phyloP scores from a whole-genome alignment of 1,140 invertebrate genomes.

The Spodoptera frugiperda region DNA sequence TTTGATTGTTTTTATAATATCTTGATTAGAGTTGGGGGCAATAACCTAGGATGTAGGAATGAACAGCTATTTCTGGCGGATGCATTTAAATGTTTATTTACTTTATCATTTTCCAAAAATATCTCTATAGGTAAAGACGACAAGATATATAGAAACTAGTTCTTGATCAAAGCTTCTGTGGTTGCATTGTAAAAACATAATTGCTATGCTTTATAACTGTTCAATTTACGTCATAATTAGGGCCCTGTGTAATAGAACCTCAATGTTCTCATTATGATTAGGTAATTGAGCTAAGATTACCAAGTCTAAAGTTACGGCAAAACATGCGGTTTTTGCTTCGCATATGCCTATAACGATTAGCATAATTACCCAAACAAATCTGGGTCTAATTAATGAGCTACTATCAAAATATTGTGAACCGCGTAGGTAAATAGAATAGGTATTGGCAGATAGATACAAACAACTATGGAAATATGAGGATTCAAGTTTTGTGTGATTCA shows the following conservation, averaged over 20 bases:
- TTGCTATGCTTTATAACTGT: too few relatives aligned
- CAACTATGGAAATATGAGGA: constrained; percentile 8
- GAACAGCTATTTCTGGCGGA: too few relatives aligned
- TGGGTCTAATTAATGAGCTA: constrained; percentile 1
- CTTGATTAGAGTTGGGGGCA: too few relatives aligned
- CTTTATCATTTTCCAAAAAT: too few relatives aligned
- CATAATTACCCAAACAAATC: neutral
- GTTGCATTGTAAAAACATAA: too few relatives aligned
- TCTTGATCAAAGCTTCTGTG: too few relatives aligned
- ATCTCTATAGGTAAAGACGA: too few relatives aligned
- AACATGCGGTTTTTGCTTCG: constrained; percentile 15
- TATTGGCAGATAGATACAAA: neutral
- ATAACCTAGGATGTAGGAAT: too few relatives aligned
- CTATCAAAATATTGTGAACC: neutral
- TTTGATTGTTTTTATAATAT: too few relatives aligned
- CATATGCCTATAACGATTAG: constrained; percentile 3
- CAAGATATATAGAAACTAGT: too few relatives aligned
- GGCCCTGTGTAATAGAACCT: neutral
- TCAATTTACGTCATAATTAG: too few relatives aligned
- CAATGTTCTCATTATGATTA: constrained; percentile 10
- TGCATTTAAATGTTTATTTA: too few relatives aligned
- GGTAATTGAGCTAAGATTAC: constrained; percentile 6
- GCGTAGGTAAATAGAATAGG: constrained; percentile 13
- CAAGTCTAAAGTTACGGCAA: constrained; percentile 8
- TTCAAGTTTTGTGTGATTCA: constrained; percentile 13